A percentile compares a stretch with the other conserved stretches of the same genome.
These are phyloP conservation scores for Mactromeris polynyma DNA, from an alignment of 2,888 invertebrate species.

Conservation along the genomic window DNA sequence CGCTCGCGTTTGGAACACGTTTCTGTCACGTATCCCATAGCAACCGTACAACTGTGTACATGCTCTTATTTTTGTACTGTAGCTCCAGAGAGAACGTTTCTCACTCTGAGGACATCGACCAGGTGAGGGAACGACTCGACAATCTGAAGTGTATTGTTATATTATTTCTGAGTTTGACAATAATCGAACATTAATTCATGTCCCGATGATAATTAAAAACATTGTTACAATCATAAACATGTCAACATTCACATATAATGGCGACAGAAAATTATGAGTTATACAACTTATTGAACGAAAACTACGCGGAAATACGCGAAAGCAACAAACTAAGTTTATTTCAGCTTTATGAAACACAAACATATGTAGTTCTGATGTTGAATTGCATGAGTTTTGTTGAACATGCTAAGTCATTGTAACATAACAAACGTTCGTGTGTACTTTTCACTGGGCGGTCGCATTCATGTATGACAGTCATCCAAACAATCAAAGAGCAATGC, in stretches of 20 bases:
- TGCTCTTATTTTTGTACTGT: conserved; percentile 45
- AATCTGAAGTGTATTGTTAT: conserved; percentile 32
- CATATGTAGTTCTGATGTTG: too few relatives aligned
- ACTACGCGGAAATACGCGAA: too few relatives aligned
- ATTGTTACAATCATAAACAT: neutral
- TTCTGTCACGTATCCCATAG: conserved; percentile 53
- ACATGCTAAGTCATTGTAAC: too few relatives aligned
- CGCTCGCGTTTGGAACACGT: conserved; percentile 41
- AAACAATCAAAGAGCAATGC: too few relatives aligned
- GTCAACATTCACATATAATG: neutral
- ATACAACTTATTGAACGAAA: too few relatives aligned
- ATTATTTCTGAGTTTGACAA: neutral
- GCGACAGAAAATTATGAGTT: too few relatives aligned
- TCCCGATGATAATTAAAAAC: neutral
- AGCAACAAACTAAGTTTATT: neutral
- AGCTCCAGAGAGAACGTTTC: conserved; percentile 48
- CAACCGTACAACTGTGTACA: conserved; percentile 57
- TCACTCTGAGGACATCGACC: conserved; percentile 44
- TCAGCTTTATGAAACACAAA: too few relatives aligned
- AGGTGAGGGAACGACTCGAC: conserved; percentile 51
- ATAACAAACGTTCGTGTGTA: too few relatives aligned
- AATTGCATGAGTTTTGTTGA: too few relatives aligned
- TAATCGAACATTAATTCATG: too few relatives aligned
- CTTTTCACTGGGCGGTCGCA: too few relatives aligned
- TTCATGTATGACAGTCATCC: too few relatives aligned